Percentiles rank a stretch among this genome's conserved stretches.
Conservation (phyloP, 1,140 invertebrate species). For the Penaeus chinensis region DNA sequence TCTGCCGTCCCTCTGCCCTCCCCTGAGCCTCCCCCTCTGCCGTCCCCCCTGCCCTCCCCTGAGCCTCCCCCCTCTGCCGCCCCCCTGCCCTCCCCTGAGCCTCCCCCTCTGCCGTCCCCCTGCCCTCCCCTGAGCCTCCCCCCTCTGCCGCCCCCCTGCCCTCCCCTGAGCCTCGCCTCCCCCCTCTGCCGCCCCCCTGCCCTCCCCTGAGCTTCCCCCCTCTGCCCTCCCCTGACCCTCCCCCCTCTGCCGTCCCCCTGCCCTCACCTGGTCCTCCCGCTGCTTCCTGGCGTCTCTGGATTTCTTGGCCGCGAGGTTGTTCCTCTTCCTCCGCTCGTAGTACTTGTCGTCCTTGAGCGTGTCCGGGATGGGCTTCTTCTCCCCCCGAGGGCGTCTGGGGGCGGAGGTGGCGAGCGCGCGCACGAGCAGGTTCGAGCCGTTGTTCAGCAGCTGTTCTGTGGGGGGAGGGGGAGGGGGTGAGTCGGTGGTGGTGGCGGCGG, state of each 20-base stretch:
- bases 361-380: constrained; percentile 87
- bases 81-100: too few species aligned
- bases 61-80: too few species aligned
- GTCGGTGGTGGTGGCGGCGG: background rate
- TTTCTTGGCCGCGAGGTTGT: constrained; percentile 92
- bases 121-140: too few species aligned
- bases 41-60: too few species aligned
- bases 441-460: background rate
- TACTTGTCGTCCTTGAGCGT: constrained; percentile 91
- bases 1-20: too few species aligned
- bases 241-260: constrained; percentile 13
- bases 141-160: too few species aligned
- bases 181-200: too few species aligned
- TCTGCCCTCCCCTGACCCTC: too few species aligned
- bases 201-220: too few species aligned
- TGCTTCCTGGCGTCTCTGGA: constrained; percentile 86
- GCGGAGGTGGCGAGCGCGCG: constrained; percentile 66
- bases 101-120: too few species aligned
- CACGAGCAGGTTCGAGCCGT: constrained; percentile 64
- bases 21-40: too few species aligned
- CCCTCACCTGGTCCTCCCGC: constrained; percentile 83
- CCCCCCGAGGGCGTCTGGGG: constrained; percentile 77
- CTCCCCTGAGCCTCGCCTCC: too few species aligned
- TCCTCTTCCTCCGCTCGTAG: constrained; percentile 85
- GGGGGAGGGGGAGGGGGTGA: background rate